These are phyloP conservation scores for Bathynomus jamesi DNA, from an alignment of 1,140 invertebrate genomes.

Conservation along the genomic window DNA sequence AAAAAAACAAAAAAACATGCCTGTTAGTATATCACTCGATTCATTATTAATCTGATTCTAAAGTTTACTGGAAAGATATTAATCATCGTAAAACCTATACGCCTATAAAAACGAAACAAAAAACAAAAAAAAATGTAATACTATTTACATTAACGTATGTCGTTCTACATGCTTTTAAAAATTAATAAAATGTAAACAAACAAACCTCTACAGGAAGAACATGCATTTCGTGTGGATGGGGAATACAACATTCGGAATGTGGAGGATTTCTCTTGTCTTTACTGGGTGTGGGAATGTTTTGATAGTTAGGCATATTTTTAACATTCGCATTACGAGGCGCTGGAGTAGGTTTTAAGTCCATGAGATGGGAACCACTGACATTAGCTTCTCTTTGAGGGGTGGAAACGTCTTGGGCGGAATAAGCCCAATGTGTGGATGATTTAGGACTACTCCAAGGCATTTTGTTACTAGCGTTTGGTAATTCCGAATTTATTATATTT, in stretches of 20 bases:
- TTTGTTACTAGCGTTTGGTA: not conserved
- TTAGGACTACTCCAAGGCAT: conserved; percentile 1
- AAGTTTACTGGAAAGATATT: conserved; percentile 19
- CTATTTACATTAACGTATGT: too few species aligned
- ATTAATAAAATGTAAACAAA: conserved; percentile 15
- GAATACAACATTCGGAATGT: not conserved
- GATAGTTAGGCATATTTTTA: conserved; percentile 32
- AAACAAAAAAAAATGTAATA: too few species aligned
- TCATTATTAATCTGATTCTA: not conserved
- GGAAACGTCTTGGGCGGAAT: conserved; percentile 38
- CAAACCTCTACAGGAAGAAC: conserved; percentile 17
- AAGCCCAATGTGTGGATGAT: conserved; percentile 19
- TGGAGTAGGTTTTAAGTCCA: conserved; percentile 12
- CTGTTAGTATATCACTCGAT: not conserved
- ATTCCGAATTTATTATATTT: not conserved
- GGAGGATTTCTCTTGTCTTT: conserved; percentile 26
- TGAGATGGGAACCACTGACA: not conserved
- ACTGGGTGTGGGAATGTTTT: conserved; percentile 41
- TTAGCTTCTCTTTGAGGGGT: conserved; percentile 30
- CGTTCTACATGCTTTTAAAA: too few species aligned
- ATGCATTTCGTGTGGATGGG: not conserved
- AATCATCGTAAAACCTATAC: conserved; percentile 8
- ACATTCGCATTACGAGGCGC: conserved; percentile 22
- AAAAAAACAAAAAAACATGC: conserved; percentile 12
- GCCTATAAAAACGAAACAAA: not conserved